Evolutionary conservation across 1,140 invertebrate genomes (phyloP), one percentile per base, ranked within the genome.

Genomic region (Trichogramma pretiosum): DNA sequence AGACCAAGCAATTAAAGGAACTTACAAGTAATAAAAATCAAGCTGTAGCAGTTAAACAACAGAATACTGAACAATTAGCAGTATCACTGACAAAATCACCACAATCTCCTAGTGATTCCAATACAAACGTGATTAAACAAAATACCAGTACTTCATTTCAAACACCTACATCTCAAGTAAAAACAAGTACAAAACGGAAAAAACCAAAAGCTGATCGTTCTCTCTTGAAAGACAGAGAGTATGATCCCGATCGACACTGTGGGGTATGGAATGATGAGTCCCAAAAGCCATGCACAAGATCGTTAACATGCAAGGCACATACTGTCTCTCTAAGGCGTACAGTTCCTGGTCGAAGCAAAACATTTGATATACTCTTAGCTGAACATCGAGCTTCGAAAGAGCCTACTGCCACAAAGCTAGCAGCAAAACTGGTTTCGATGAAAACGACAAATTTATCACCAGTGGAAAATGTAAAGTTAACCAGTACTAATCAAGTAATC

Each of bases 241-340:
- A 86, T 67, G 83, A 89, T 64, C 78, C 86, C 4, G 81, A 89
- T 56, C 79, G 83, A 41, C 87, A 90, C 58, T 90, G 87, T 65
- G 87, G 87, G 2, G 86, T 88, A 3, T 72, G 76, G 55, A 78
- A 78, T 43, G 74, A 76, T 3, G 82, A 85, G 53, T 80, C 76
- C 39, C 73, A 75, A 2, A 84, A 83, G 57, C 82, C 81, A 0
- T 91, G 87, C 63, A 88, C 85, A 18, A 70, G 87, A 21, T 89
- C 85, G 10, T 73, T 89, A 11, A 89, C 87, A 1, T 91, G 87
- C 64, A 89, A 89, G 71, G 82, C 85, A 13, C 87, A 90, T 71
- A 81, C 85, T 5, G 73, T 90, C 40, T 83, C 83, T 19, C 57
- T 87, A 40, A 68, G 86, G 33, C 65, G 87, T 46, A 80, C 79